Conservation (phyloP, 2,797 vertebrate genomes). For the Sandelia bainsii region DNA sequence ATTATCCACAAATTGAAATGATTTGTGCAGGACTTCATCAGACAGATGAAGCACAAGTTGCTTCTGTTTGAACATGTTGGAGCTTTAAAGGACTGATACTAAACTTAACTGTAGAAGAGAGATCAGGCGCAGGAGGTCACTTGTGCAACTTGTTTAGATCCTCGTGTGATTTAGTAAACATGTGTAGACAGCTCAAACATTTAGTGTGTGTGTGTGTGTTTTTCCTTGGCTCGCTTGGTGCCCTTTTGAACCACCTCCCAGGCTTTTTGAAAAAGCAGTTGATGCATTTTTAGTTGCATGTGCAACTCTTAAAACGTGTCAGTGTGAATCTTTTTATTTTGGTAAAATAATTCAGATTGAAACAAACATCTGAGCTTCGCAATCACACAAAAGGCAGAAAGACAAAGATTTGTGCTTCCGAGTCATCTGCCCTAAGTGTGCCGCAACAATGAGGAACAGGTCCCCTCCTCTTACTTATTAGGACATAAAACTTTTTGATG, state of each 20-base stretch:
- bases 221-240: neutral
- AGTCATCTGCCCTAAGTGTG: conserved; percentile 80
- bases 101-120: too few species aligned
- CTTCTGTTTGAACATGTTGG: neutral
- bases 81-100: neutral
- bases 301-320: too few species aligned
- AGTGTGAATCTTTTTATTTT: too few species aligned
- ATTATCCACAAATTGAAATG: too few species aligned
- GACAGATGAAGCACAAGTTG: too few species aligned
- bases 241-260: too few species aligned
- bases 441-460: conserved; percentile 75
- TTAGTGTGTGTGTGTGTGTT: too few species aligned
- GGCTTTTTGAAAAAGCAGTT: too few species aligned
- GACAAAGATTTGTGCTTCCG: conserved; percentile 63
- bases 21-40: too few species aligned
- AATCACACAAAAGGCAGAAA: conserved; percentile 30
- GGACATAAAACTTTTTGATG: conserved; percentile 72
- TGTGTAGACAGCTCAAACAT: too few species aligned
- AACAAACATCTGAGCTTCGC: neutral
- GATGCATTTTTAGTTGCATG: too few species aligned
- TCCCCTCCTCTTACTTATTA: conserved; percentile 50
- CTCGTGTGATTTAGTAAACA: too few species aligned
- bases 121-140: neutral
- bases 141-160: neutral
- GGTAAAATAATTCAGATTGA: neutral